Evolutionary conservation across 2,113 vertebrate species (phyloP).

Genomic region (Cranoglanis bouderius): DNA sequence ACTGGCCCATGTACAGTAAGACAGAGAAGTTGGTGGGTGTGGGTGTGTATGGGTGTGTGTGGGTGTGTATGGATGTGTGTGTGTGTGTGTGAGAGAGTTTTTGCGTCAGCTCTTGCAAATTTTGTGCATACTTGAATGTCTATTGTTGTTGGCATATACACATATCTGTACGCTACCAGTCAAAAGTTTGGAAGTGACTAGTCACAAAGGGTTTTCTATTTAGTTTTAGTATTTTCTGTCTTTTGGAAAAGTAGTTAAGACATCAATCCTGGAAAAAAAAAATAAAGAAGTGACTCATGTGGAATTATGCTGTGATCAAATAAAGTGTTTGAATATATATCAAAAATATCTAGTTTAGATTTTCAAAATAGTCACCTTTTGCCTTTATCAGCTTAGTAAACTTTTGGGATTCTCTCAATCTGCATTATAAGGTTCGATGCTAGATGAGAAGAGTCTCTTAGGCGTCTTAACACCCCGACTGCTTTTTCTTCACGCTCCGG

Average conservation of each 20-base stretch:
- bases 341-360: not conserved
- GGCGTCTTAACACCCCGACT: not conserved
- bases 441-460: no score
- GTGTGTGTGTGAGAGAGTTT: constrained; percentile 6
- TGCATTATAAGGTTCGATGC: not conserved
- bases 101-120: constrained; percentile 13
- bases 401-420: not conserved
- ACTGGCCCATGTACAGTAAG: constrained; percentile 11
- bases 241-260: not conserved
- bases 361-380: not conserved
- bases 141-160: constrained; percentile 55
- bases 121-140: constrained; percentile 42
- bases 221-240: not conserved
- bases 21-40: constrained; percentile 32
- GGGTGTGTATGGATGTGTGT: constrained; percentile 1
- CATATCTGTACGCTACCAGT: constrained; percentile 17
- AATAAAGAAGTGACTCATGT: not conserved
- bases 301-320: no score
- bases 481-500: not conserved
- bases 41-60: constrained; percentile 6
- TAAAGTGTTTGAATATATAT: no score
- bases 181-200: not conserved
- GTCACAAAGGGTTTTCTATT: not conserved
- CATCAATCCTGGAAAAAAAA: not conserved
- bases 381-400: not conserved